Evolutionary conservation across 2,888 invertebrate species (phyloP).

Genomic region (Lasioglossum calceatum): DNA sequence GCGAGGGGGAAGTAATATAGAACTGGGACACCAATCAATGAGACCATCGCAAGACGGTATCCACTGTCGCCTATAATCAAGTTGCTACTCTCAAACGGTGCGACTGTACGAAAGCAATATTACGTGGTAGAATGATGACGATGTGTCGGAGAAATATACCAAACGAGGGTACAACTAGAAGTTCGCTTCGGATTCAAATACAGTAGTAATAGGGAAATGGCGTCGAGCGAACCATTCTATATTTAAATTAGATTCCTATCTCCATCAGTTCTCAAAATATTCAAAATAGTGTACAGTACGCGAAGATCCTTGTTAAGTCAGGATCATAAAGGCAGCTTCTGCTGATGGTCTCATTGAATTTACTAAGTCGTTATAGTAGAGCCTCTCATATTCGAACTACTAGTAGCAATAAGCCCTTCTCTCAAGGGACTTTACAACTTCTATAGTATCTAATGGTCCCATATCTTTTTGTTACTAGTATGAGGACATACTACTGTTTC

Average conservation of each 20-base stretch:
- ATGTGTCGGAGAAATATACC: neutral
- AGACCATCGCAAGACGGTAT: neutral
- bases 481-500: too few species aligned
- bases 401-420: too few species aligned
- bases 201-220: neutral
- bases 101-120: neutral
- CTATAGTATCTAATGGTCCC: too few species aligned
- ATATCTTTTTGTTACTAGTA: too few species aligned
- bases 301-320: neutral
- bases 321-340: neutral
- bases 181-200: neutral
- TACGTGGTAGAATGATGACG: neutral
- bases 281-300: neutral
- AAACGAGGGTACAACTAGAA: neutral
- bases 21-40: conserved; percentile 7
- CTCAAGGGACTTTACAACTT: too few species aligned
- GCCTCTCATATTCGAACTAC: too few species aligned
- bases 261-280: neutral
- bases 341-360: neutral
- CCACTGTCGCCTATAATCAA: neutral
- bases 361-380: neutral
- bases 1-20: neutral
- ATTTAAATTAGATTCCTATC: neutral
- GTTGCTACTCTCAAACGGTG: neutral
- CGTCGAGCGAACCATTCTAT: neutral